phyloP scores from a whole-genome alignment of 2,888 invertebrate genomes.

The Melinopterus prodromus region DNA sequence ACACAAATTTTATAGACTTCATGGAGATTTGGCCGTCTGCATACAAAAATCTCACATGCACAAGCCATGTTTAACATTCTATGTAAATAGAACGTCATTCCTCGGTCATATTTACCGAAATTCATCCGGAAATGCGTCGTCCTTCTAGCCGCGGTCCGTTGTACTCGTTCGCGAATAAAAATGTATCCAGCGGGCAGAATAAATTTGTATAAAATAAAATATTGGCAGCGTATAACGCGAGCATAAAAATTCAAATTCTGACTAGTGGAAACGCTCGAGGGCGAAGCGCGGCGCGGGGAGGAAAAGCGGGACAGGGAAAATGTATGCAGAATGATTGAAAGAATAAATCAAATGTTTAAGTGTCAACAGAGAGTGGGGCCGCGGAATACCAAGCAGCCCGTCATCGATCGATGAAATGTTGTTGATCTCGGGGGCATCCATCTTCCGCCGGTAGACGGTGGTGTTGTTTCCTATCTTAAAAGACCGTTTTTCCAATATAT shows the following conservation, averaged over 20 bases:
- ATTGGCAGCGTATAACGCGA: constrained; percentile 20
- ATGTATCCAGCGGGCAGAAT: neutral
- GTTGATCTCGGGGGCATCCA: neutral
- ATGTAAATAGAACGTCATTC: too few species aligned
- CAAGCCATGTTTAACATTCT: too few species aligned
- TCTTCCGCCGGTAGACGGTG: neutral
- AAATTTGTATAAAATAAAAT: constrained; percentile 28
- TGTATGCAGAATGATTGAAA: constrained; percentile 50
- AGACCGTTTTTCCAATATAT: neutral
- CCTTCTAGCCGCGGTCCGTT: too few species aligned
- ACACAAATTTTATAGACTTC: too few species aligned
- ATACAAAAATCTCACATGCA: too few species aligned
- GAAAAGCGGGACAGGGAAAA: constrained; percentile 30
- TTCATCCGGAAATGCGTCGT: too few species aligned
- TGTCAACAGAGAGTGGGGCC: constrained; percentile 46
- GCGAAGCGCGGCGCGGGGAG: constrained; percentile 16
- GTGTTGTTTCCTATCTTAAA: neutral
- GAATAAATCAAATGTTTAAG: constrained; percentile 51
- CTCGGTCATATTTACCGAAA: too few species aligned
- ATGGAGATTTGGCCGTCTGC: too few species aligned
- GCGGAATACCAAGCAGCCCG: constrained; percentile 37
- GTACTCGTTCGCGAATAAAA: neutral
- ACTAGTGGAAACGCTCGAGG: neutral
- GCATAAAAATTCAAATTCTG: constrained; percentile 32
- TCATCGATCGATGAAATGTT: constrained; percentile 28